Evolutionary conservation across 2,888 invertebrate species (phyloP).

Genomic region (Molanna angustata): DNA sequence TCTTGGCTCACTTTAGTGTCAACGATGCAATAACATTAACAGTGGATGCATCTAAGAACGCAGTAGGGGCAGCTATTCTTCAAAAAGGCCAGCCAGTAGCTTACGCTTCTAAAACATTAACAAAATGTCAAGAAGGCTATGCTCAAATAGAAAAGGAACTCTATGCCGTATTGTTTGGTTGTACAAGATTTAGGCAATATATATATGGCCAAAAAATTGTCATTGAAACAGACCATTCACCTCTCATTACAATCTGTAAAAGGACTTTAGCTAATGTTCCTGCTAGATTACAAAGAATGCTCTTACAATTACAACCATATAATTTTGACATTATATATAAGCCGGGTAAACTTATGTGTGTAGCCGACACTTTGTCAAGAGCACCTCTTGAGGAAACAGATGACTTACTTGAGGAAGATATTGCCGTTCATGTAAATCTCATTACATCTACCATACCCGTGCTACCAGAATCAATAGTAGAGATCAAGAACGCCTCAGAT

Average conservation of each 20-base stretch:
- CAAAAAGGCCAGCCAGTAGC: neutral
- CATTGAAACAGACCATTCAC: slow-evolving; percentile 2
- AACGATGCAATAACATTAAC: slow-evolving; percentile 1
- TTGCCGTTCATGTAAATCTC: slow-evolving; percentile 2
- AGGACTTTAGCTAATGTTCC: slow-evolving; percentile 1
- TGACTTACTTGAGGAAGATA: slow-evolving; percentile 2
- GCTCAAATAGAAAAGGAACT: neutral
- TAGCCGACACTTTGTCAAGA: slow-evolving; percentile 2
- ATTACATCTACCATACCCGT: slow-evolving; percentile 1
- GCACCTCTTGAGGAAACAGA: slow-evolving; percentile 2
- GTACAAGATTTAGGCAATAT: slow-evolving; percentile 5
- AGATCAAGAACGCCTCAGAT: neutral
- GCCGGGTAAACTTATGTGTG: neutral
- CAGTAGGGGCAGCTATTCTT: slow-evolving; percentile 2
- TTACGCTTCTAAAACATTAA: slow-evolving; percentile 4
- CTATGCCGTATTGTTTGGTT: slow-evolving; percentile 3
- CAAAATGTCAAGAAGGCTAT: neutral
- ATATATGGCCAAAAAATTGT: slow-evolving; percentile 2
- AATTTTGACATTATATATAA: slow-evolving; percentile 1
- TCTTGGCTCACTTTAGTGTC: neutral
- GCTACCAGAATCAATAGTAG: slow-evolving; percentile 1
- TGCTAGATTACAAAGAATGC: slow-evolving; percentile 2
- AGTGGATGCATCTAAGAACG: slow-evolving; percentile 2
- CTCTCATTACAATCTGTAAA: slow-evolving; percentile 1
- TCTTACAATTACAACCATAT: slow-evolving; percentile 1